phyloP scores from a whole-genome alignment of 1,140 invertebrate species.

The Drosophila carrolli region DNA sequence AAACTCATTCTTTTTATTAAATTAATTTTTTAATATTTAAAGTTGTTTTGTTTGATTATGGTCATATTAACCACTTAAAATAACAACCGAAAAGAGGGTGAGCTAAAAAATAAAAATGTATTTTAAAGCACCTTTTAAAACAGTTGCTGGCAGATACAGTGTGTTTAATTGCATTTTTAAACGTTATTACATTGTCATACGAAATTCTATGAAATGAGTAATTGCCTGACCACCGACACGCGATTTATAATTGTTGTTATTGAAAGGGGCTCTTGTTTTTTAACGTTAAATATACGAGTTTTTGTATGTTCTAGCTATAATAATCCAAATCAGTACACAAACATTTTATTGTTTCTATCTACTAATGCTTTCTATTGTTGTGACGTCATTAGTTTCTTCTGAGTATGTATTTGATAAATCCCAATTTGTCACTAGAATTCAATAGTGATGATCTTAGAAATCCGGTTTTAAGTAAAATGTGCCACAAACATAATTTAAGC shows the following conservation, averaged over 20 bases:
- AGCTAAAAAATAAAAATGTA: too few species aligned
- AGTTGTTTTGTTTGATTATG: too few species aligned
- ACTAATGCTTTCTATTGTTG: neutral
- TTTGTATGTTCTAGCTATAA: neutral
- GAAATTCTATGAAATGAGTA: conserved; percentile 3
- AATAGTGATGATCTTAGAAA: conserved; percentile 10
- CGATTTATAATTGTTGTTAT: too few species aligned
- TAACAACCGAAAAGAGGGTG: too few species aligned
- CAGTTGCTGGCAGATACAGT: too few species aligned
- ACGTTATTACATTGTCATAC: neutral
- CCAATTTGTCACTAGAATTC: neutral
- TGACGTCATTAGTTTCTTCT: neutral
- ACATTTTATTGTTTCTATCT: neutral
- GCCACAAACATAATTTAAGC: neutral
- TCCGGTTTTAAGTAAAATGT: neutral
- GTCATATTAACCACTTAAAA: too few species aligned
- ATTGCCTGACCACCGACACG: neutral
- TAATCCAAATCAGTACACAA: neutral
- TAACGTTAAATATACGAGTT: too few species aligned
- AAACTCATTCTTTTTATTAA: too few species aligned
- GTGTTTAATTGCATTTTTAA: too few species aligned
- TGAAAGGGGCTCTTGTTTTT: too few species aligned
- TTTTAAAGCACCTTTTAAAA: too few species aligned
- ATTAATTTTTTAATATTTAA: too few species aligned
- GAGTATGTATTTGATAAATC: neutral